Base-by-base conservation (phyloP, 2,888 invertebrate species). In the Caenorhabditis zanzibari region DNA sequence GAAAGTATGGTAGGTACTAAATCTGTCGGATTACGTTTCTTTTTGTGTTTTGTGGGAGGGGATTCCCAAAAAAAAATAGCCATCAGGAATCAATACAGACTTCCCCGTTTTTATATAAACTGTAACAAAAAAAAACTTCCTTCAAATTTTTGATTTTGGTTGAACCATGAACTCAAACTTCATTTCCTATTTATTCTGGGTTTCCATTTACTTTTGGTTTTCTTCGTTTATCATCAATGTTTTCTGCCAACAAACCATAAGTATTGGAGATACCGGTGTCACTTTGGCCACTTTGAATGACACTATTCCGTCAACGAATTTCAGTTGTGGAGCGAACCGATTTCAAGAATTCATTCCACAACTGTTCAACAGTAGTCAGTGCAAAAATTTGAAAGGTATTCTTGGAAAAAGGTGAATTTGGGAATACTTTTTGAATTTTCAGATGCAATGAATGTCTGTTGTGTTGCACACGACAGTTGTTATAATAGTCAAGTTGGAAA, bases 361-460 rank as follows among this genome's bases (percentile, higher is more conserved):
- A 19, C 24, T 76, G 16, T 76, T 76, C 52, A 76, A 76, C 28
- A 76, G 76, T 24, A 61, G 68, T 16, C 59, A 76, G 22, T 76
- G 76, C 19, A 59, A 41, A 38, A 76, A 76, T 35, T 69, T 76
- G 68, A 76, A 38, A 68, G 76, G 76, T 76, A 16, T n/a, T n/a
- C n/a, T n/a, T n/a, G n/a, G n/a, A n/a, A n/a, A n/a, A n/a, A n/a
- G n/a, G 10, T 14, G 12, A 12, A 10, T 26, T 6, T 38, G 2
- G 10, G 2, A 6, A 12, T 10, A 2, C 5, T 2, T 12, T 10
- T 2, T 49, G 19, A 19, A 4, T 49, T 73, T 61, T 32, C 32
- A 76, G 76, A 76, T 35, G 49, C 76, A 26, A 69, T 76, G 68
- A 66, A 76, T 26, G 76, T 69, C 6, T 76, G 76, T 28, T 76